A percentile compares a stretch with the other conserved stretches of the same genome.
These are phyloP conservation scores for Agrotis ipsilon DNA, from an alignment of 2,888 invertebrate species.

Conservation along the genomic window DNA sequence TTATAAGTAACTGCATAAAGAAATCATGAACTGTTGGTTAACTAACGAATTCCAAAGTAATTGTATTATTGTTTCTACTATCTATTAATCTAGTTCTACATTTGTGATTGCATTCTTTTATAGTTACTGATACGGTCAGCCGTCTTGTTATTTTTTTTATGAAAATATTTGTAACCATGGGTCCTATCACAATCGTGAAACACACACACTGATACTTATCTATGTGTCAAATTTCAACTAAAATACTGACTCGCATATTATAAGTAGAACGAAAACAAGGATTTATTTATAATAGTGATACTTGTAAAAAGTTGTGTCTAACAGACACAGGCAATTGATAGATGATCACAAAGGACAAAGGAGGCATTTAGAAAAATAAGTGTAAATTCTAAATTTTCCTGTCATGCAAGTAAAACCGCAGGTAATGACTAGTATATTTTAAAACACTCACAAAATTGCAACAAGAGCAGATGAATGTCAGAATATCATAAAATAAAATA, in stretches of 20 bases:
- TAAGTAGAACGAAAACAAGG: no score
- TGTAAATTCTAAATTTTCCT: background rate
- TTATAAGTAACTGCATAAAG: conserved; percentile 16
- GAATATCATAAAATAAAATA: conserved; percentile 13
- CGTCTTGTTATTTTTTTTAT: no score
- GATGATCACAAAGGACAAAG: no score
- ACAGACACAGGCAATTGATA: no score
- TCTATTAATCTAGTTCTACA: background rate
- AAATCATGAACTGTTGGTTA: conserved; percentile 14
- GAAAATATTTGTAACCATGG: no score
- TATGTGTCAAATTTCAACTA: no score
- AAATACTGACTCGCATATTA: no score
- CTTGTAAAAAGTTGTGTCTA: no score
- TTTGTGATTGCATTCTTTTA: background rate
- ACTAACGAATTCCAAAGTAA: conserved; percentile 14
- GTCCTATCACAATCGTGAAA: background rate
- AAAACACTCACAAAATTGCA: conserved; percentile 17
- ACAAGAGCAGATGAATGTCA: background rate
- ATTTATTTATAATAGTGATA: background rate
- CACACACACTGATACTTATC: no score
- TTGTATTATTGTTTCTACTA: conserved; percentile 15
- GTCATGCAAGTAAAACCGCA: background rate
- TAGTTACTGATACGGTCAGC: background rate
- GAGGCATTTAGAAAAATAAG: no score
- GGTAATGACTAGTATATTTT: background rate